phyloP scores from a whole-genome alignment of 2,888 invertebrate species.

The Empis stercorea region DNA sequence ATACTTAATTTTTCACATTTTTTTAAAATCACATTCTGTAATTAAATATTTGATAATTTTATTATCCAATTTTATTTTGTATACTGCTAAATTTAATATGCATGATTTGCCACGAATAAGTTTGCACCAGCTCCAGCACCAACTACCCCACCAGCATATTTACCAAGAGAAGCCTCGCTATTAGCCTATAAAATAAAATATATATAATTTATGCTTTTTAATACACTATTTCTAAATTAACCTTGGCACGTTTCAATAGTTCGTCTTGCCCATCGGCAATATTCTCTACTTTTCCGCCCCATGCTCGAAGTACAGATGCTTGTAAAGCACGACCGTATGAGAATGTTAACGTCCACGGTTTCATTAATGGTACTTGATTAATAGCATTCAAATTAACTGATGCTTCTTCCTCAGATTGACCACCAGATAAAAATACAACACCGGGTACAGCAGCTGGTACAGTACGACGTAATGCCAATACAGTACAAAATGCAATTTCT shows the following conservation, averaged over 20 bases:
- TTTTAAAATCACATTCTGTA: no score
- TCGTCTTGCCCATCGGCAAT: constrained; percentile 66
- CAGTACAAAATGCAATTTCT: constrained; percentile 78
- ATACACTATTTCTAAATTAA: constrained; percentile 31
- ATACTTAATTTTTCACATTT: no score
- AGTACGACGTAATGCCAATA: constrained; percentile 74
- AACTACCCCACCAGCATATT: constrained; percentile 79
- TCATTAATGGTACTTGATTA: constrained; percentile 63
- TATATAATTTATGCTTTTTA: not conserved
- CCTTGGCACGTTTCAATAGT: constrained; percentile 78
- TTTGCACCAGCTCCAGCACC: constrained; percentile 79
- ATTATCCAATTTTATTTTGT: no score
- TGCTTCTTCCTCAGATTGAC: constrained; percentile 91
- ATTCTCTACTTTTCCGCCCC: constrained; percentile 80
- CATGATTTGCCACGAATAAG: constrained; percentile 91
- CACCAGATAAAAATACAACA: constrained; percentile 87
- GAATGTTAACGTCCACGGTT: constrained; percentile 92
- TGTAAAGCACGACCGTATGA: constrained; percentile 90
- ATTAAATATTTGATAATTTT: no score
- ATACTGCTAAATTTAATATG: constrained; percentile 76
- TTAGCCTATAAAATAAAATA: constrained; percentile 56
- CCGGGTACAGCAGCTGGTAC: constrained; percentile 92
- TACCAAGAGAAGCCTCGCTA: constrained; percentile 79
- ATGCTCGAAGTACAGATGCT: constrained; percentile 82
- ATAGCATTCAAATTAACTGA: constrained; percentile 87